phyloP scores from a whole-genome alignment of 2,113 vertebrate genomes.

The Neofelis nebulosa region DNA sequence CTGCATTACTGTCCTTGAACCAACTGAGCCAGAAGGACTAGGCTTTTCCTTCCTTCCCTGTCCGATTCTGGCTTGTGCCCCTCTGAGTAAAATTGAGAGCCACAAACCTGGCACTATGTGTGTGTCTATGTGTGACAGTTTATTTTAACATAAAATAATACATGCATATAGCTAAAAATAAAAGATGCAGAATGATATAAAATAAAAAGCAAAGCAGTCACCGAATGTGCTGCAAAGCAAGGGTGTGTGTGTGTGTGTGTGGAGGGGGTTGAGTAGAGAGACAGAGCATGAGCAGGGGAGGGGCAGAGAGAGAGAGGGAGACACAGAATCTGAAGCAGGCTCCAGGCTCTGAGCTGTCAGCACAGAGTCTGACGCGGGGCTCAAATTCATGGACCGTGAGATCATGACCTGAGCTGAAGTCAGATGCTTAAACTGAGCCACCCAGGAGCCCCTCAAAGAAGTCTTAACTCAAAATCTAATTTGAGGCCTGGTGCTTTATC shows the following conservation, averaged over 20 bases:
- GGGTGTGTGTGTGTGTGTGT: neutral
- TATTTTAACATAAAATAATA: neutral
- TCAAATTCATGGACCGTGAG: too few relatives aligned
- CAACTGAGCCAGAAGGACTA: neutral
- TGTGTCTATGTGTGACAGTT: neutral
- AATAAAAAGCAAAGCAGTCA: neutral
- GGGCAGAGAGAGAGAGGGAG: too few relatives aligned
- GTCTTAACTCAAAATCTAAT: neutral
- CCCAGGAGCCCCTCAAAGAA: neutral
- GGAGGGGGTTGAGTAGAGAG: neutral
- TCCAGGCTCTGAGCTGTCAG: too few relatives aligned
- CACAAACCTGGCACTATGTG: neutral
- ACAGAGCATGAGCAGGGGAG: too few relatives aligned
- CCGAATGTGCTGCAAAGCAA: neutral
- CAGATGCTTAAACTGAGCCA: too few relatives aligned
- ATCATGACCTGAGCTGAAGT: too few relatives aligned
- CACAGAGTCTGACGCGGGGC: too few relatives aligned
- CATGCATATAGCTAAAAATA: neutral
- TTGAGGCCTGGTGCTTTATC: too few relatives aligned
- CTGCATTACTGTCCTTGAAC: neutral
- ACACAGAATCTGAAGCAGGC: too few relatives aligned
- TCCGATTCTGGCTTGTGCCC: neutral
- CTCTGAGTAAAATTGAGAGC: neutral
- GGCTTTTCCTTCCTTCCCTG: neutral
- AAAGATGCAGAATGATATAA: neutral